A percentile compares a stretch with the other conserved stretches of the same genome.
Evolutionary conservation across 1,140 invertebrate genomes (phyloP).

Genomic region (Drosophila navojoa): DNA sequence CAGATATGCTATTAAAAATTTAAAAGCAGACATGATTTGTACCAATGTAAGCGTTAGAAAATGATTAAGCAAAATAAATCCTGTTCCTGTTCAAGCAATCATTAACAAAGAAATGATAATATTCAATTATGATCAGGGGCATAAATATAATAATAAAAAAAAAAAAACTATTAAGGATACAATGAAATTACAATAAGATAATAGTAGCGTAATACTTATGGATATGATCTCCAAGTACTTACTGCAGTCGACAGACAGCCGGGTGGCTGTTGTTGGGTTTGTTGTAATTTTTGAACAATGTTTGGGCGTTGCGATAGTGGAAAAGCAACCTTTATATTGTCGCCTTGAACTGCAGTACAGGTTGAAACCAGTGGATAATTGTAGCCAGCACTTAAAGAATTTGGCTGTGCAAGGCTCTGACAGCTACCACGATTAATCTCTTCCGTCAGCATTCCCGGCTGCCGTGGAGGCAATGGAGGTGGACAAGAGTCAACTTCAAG

Average conservation of each 20-base stretch:
- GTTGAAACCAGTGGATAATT: constrained; percentile 84
- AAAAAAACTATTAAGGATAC: background rate
- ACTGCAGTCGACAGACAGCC: constrained; percentile 57
- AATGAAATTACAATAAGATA: background rate
- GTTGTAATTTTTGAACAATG: constrained; percentile 85
- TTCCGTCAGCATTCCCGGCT: constrained; percentile 77
- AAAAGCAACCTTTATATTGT: constrained; percentile 81
- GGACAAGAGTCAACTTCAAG: constrained; percentile 68
- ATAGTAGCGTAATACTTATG: background rate
- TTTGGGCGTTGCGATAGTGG: constrained; percentile 85
- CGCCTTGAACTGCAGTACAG: constrained; percentile 76
- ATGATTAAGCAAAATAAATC: background rate
- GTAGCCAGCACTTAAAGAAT: constrained; percentile 80
- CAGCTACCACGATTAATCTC: constrained; percentile 71
- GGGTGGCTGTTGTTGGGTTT: constrained; percentile 67
- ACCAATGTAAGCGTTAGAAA: background rate
- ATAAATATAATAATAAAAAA: background rate
- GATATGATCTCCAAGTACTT: constrained; percentile 55
- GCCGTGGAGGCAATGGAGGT: constrained; percentile 79
- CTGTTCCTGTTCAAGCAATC: too few relatives aligned
- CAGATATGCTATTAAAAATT: too few relatives aligned
- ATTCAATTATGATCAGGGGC: background rate
- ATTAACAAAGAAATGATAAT: background rate
- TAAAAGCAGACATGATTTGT: too few relatives aligned
- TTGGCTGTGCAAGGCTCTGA: constrained; percentile 78